These are phyloP conservation scores for Microvelia longipes DNA, from an alignment of 1,140 invertebrate genomes.

Conservation along the genomic window DNA sequence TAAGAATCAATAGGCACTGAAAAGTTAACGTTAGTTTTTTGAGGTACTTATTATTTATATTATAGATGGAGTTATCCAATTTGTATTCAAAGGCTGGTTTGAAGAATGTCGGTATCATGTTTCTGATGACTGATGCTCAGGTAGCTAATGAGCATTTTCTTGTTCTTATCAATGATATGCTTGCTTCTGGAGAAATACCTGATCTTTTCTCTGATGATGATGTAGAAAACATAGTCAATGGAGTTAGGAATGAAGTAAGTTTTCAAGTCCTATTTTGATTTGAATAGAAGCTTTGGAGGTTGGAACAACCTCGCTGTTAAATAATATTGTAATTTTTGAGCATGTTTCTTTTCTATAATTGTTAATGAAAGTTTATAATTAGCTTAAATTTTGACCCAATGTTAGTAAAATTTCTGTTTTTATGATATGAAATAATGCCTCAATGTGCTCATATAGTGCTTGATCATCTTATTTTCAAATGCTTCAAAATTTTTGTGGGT, in stretches of 20 bases:
- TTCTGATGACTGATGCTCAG: slow-evolving; percentile 92
- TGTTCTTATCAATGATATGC: slow-evolving; percentile 87
- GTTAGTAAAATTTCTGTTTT: too few relatives aligned
- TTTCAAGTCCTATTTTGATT: neutral
- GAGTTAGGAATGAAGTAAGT: slow-evolving; percentile 66
- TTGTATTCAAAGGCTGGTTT: slow-evolving; percentile 81
- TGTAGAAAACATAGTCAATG: slow-evolving; percentile 84
- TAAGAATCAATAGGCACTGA: too few relatives aligned
- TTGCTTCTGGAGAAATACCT: slow-evolving; percentile 88
- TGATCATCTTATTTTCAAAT: too few relatives aligned
- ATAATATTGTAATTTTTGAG: too few relatives aligned
- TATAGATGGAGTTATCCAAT: slow-evolving; percentile 59
- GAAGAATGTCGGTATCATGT: slow-evolving; percentile 87
- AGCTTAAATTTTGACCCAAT: too few relatives aligned
- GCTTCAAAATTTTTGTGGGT: too few relatives aligned
- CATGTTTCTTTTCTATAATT: too few relatives aligned
- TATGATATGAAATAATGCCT: too few relatives aligned
- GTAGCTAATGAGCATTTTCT: slow-evolving; percentile 88
- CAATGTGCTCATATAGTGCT: too few relatives aligned
- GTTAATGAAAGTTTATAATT: too few relatives aligned
- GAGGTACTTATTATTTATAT: slow-evolving; percentile 9
- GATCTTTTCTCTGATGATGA: slow-evolving; percentile 92
- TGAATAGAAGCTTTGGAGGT: neutral
- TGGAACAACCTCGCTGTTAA: too few relatives aligned
- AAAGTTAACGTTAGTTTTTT: too few relatives aligned